Base-by-base conservation (phyloP, 2,113 vertebrate genomes). In the Sinocyclocheilus anophthalmus region DNA sequence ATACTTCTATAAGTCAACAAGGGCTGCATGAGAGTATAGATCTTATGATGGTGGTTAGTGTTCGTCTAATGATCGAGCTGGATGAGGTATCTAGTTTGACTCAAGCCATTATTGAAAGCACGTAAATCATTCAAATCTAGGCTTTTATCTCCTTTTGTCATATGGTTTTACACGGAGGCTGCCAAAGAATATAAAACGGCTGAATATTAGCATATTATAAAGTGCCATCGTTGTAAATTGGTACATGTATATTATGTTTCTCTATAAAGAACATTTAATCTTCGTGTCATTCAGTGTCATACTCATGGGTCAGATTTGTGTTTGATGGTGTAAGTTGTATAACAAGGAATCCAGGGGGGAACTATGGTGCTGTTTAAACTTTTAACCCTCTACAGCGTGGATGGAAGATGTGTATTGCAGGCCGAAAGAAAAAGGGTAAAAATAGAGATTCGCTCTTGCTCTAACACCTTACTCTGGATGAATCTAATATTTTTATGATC, bases 141-240 rank as follows among this genome's bases (percentile, higher is more conserved):
- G 39, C 57, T 63, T 53, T 81, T 18, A 45, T 12, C 4, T 12
- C 11, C 2, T 75, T 4, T 76, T 42, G 14, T 84, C 8, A 6
- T 50, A 70, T 16, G 39, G 22, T 83, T 84, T 39, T 50, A 79
- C 65, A 69, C 7, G 12, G 53, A 72, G 84, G 73, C 84, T 87
- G 88, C 88, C 88, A 89, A 85, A 85, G 79, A 87, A 85, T 85
- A 63, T 33, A 69, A 69, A 79, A 55, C 22, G 33, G 80, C 72
- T 24, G 48, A 76, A 53, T 65, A 82, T 69, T 39, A 76, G 33
- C 37, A 70, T 57, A 61, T 65, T 84, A 67, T 48, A 11, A 76
- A 85, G 77, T 81, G 78, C 57, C 55, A 53, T 55, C 3, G 14
- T 30, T 80, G 50, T 67, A 83, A 48, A 24, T 24, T 24, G 75